phyloP scores from a whole-genome alignment of 2,113 vertebrate species.

The Sphaerodactylus townsendi region DNA sequence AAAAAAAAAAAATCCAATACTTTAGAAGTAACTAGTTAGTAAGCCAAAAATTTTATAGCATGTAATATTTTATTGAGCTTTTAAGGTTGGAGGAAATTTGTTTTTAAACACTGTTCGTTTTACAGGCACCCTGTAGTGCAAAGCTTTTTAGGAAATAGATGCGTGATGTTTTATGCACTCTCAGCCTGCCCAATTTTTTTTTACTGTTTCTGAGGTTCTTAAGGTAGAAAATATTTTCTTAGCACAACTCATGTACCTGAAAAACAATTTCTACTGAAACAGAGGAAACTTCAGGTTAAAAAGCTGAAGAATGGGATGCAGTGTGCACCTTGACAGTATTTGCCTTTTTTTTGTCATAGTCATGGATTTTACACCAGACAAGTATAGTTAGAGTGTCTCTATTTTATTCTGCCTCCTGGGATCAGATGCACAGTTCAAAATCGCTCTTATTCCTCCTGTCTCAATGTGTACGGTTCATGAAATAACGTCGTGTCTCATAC shows the following conservation, averaged over 20 bases:
- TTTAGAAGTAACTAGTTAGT: slow-evolving; percentile 50
- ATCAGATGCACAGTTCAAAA: too few species aligned
- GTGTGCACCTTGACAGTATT: too few species aligned
- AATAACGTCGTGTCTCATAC: too few species aligned
- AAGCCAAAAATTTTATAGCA: slow-evolving; percentile 68
- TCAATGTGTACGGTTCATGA: too few species aligned
- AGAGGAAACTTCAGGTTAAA: background rate
- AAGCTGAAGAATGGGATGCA: too few species aligned
- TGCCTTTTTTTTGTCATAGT: too few species aligned
- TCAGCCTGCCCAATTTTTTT: background rate
- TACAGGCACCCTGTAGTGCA: slow-evolving; percentile 63
- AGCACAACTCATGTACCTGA: background rate
- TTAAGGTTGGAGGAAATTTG: slow-evolving; percentile 72
- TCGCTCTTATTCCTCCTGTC: too few species aligned
- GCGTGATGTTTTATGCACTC: background rate
- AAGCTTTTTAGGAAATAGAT: background rate
- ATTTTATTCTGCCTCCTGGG: too few species aligned
- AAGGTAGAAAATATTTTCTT: slow-evolving; percentile 58
- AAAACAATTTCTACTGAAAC: slow-evolving; percentile 26
- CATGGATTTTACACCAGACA: too few species aligned
- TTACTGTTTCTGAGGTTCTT: slow-evolving; percentile 65
- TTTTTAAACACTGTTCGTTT: slow-evolving; percentile 70
- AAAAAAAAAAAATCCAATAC: background rate
- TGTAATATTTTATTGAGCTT: slow-evolving; percentile 70
- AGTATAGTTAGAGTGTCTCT: too few species aligned